Evolutionary conservation across 2,113 vertebrate genomes (phyloP), one percentile per base, ranked within the genome.

Genomic region (Tretioscincus oriximinensis): DNA sequence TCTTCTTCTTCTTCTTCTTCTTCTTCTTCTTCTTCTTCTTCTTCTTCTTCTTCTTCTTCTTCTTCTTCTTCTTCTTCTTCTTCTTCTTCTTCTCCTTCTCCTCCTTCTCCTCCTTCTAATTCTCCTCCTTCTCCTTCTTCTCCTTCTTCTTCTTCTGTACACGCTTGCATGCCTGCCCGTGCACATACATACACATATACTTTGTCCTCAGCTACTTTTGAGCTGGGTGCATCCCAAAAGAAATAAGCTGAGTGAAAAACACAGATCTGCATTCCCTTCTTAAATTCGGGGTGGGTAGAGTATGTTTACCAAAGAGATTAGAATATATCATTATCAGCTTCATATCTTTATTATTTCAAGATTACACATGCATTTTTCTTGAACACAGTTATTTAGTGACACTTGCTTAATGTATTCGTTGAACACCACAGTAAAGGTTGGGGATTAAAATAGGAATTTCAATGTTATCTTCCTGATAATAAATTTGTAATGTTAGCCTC

Each of bases 391-490:
- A 51, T 49, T 67, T 67, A 63, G 22, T 41, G 9, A 77, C 41
- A 77, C 76, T 67, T 66, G 47, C 45, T 67, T 61, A 77, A 66
- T n/a, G 7, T 67, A 66, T 77, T 66, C 45, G 20, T 65, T 66
- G 67, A 77, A 51, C 47, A 67, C 51, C 64, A 67, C 45, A 21
- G 21, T 51, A 35, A 28, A 51, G 64, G 60, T 31, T 12, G 6
- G 18, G 18, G 47, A 67, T 67, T 51, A 77, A 63, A 67, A 65
- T 28, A 26, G 24, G 35, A 21, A n/a, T 77, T 26, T 66, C 61
- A 22, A 28, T 28, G 61, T 35, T 47, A 77, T 16, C 61, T 47
- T 35, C 41, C 35, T 66, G 41, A 16, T 64, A 64, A 47, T 77
- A 77, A 77, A 65, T 65, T 45, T 65, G 41, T 65, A 65, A 65